These are phyloP conservation scores for Phoebastria nigripes DNA, from an alignment of 2,797 vertebrate species.

Conservation along the genomic window DNA sequence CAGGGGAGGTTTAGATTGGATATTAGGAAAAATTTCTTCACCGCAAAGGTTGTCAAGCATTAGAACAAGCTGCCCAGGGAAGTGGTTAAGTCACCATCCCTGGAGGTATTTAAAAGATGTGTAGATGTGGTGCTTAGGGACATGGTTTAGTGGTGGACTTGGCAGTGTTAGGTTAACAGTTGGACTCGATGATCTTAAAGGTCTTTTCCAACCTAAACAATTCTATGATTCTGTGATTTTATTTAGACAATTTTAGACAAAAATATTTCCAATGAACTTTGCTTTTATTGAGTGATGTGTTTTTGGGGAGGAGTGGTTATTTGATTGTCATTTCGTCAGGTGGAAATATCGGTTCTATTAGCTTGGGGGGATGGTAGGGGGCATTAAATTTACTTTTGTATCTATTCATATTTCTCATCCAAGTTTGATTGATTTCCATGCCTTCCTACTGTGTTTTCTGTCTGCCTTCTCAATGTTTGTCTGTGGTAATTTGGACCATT, in stretches of 20 bases:
- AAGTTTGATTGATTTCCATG: background rate
- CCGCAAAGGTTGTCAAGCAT: background rate
- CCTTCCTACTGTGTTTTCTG: background rate
- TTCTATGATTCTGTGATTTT: background rate
- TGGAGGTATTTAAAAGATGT: background rate
- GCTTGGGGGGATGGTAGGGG: background rate
- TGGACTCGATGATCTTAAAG: background rate
- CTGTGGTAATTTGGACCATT: background rate
- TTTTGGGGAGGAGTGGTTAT: background rate
- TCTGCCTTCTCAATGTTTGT: background rate
- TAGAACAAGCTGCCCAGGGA: background rate
- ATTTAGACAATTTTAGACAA: background rate
- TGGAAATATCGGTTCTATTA: background rate
- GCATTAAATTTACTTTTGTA: background rate
- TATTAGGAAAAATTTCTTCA: background rate
- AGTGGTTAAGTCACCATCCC: background rate
- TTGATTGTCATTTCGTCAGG: background rate
- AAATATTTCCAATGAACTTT: background rate
- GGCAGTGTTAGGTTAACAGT: background rate
- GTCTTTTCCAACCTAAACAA: background rate
- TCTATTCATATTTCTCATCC: background rate
- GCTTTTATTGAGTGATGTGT: background rate
- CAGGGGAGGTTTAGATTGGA: background rate
- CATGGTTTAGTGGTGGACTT: background rate
- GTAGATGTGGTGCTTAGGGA: background rate